Percentiles rank a stretch among this genome's conserved stretches.
Evolutionary conservation across 1,140 invertebrate genomes (phyloP).

Genomic region (Drosophila arizonae): DNA sequence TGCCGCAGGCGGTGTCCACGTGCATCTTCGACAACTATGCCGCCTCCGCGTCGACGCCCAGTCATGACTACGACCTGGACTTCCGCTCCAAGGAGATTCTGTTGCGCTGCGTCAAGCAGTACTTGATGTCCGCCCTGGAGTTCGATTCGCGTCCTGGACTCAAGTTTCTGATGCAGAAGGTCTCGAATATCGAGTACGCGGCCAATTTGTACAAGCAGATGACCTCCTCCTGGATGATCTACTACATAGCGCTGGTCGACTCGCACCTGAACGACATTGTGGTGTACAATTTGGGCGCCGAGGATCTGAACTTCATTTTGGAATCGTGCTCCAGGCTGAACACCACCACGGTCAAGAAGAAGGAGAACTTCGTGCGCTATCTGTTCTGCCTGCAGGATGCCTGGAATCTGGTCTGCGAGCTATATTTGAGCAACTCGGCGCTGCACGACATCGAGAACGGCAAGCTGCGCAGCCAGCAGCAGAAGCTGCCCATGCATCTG

Average conservation of each 20-base stretch:
- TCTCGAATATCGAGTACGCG: conserved; percentile 92
- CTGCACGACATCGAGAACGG: conserved; percentile 84
- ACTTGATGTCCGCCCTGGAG: conserved; percentile 90
- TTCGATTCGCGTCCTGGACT: conserved; percentile 95
- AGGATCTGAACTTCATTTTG: conserved; percentile 87
- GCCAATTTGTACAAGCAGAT: conserved; percentile 96
- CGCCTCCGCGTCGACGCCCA: conserved; percentile 83
- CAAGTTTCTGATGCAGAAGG: conserved; percentile 97
- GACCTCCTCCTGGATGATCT: conserved; percentile 94
- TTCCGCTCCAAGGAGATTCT: conserved; percentile 84
- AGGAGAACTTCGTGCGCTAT: conserved; percentile 85
- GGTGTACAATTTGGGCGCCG: conserved; percentile 85
- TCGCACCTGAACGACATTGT: conserved; percentile 88
- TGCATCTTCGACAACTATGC: conserved; percentile 82
- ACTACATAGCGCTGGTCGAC: conserved; percentile 93
- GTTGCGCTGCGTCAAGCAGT: conserved; percentile 90
- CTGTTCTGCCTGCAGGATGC: conserved; percentile 85
- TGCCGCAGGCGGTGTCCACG: conserved; percentile 80
- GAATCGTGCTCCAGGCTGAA: conserved; percentile 84
- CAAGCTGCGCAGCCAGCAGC: conserved; percentile 26
- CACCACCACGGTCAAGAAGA: conserved; percentile 84
- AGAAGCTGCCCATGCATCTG: conserved; percentile 35
- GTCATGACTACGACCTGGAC: conserved; percentile 84
- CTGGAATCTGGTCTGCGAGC: conserved; percentile 85
- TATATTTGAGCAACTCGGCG: conserved; percentile 83